Conservation (phyloP, 2,113 vertebrate species). For the Paracanthobrama guichenoti region DNA sequence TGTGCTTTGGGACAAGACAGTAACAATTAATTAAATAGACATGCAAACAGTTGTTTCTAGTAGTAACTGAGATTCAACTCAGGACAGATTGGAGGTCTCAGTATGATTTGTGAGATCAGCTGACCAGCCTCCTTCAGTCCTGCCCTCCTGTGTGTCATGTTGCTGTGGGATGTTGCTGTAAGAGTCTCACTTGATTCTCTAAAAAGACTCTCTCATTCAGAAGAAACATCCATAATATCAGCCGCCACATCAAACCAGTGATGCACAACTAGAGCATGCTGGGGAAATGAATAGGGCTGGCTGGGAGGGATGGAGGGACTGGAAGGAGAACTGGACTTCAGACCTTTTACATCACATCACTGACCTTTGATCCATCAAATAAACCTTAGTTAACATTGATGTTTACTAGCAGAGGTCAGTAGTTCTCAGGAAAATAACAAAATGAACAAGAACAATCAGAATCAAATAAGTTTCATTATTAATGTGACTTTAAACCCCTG, state of each 20-base stretch:
- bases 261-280: constrained; percentile 65
- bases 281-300: constrained; percentile 52
- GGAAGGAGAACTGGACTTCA: constrained; percentile 61
- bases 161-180: constrained; percentile 60
- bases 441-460: no score
- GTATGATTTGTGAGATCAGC: constrained; percentile 64
- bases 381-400: no score
- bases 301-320: constrained; percentile 52
- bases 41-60: not conserved
- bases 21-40: not conserved
- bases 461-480: not conserved
- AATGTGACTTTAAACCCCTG: not conserved
- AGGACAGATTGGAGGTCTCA: constrained; percentile 63
- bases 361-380: constrained; percentile 52
- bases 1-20: constrained; percentile 80
- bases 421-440: not conserved
- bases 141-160: constrained; percentile 54
- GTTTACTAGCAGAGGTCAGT: not conserved
- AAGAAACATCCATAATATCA: constrained; percentile 63
- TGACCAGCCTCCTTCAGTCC: constrained; percentile 47
- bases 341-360: constrained; percentile 75
- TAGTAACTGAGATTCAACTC: not conserved
- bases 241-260: constrained; percentile 57
- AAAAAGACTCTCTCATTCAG: constrained; percentile 44
- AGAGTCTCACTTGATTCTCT: constrained; percentile 49